Percentiles rank a stretch among this genome's conserved stretches.
Evolutionary conservation across 2,113 vertebrate genomes (phyloP).

Genomic region (Ailurus styani): DNA sequence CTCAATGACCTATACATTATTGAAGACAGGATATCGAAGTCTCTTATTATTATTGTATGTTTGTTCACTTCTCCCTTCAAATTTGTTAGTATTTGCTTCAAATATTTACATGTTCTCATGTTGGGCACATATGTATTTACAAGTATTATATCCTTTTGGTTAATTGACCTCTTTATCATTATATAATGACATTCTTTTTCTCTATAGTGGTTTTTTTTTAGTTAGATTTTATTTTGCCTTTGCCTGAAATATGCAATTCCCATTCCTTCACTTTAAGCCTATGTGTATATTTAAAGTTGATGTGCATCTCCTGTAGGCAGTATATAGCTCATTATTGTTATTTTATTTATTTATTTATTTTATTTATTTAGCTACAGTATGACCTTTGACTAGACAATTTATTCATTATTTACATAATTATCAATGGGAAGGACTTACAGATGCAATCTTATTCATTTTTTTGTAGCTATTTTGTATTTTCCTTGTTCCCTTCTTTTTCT

Average conservation of each 20-base stretch:
- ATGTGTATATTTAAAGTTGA: background rate
- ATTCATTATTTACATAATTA: background rate
- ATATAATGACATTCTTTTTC: background rate
- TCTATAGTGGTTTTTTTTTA: background rate
- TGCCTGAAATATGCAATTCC: background rate
- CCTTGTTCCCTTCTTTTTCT: background rate
- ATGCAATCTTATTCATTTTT: background rate
- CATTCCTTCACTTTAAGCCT: background rate
- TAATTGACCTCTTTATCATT: background rate
- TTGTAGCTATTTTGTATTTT: background rate
- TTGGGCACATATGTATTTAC: background rate
- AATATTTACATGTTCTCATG: background rate
- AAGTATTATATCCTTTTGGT: background rate
- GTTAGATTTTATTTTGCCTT: background rate
- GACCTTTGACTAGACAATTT: background rate
- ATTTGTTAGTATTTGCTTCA: background rate
- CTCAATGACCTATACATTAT: background rate
- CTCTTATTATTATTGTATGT: background rate
- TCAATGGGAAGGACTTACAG: background rate
- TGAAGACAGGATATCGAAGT: background rate
- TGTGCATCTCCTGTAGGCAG: background rate
- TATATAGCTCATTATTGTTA: background rate
- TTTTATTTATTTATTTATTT: background rate
- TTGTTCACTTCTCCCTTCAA: background rate
- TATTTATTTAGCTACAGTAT: background rate